phyloP scores from a whole-genome alignment of 2,797 vertebrate genomes.

The Cirrhinus molitorella region DNA sequence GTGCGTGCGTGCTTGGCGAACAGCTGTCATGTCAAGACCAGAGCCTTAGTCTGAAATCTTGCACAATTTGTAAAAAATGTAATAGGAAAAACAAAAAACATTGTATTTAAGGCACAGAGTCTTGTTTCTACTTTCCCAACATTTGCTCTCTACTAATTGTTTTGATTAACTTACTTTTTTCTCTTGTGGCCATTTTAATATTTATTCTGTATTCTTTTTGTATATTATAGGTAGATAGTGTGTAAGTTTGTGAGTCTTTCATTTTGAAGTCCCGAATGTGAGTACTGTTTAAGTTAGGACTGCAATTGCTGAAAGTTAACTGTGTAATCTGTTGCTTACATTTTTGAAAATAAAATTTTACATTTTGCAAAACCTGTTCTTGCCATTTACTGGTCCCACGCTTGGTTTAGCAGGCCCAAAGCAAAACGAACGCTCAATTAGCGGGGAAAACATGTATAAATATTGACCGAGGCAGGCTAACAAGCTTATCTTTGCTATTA shows the following conservation, averaged over 20 bases:
- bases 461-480: constrained; percentile 36
- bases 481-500: constrained; percentile 36
- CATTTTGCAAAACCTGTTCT: constrained; percentile 86
- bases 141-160: constrained; percentile 98
- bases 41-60: constrained; percentile 99
- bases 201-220: constrained; percentile 97
- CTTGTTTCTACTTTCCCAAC: constrained; percentile 99
- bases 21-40: constrained; percentile 95
- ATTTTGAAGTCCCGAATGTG: constrained; percentile 99
- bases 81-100: constrained; percentile 76
- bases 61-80: constrained; percentile 97
- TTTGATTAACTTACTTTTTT: constrained; percentile 91
- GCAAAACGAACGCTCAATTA: constrained; percentile 24
- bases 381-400: constrained; percentile 58
- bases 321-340: constrained; percentile 99
- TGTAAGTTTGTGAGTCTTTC: constrained; percentile 98
- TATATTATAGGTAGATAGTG: constrained; percentile 98
- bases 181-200: constrained; percentile 96
- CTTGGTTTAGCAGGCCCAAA: constrained; percentile 15
- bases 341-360: constrained; percentile 99
- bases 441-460: constrained; percentile 6
- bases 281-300: constrained; percentile 99
- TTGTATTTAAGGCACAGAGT: constrained; percentile 96
- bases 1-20: constrained; percentile 77
- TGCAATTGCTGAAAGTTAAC: constrained; percentile 99